These are phyloP conservation scores for Tryphoninae sp. DNA, from an alignment of 2,888 invertebrate genomes.

Conservation along the genomic window DNA sequence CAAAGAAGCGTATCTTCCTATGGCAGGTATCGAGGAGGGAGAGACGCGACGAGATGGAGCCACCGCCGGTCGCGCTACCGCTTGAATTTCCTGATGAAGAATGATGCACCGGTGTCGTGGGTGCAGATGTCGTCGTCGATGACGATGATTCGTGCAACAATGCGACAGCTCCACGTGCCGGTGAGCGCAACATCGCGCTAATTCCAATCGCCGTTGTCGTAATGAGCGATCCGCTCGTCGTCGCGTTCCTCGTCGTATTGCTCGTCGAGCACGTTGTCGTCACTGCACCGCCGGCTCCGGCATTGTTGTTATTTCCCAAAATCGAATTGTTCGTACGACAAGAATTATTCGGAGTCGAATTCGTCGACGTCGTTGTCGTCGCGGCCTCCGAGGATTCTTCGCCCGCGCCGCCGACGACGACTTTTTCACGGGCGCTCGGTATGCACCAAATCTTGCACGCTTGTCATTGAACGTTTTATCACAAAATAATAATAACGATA, in stretches of 20 bases:
- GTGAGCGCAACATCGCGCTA: slow-evolving; percentile 75
- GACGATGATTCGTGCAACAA: slow-evolving; percentile 66
- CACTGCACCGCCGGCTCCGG: neutral
- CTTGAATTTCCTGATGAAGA: slow-evolving; percentile 63
- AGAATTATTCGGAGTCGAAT: slow-evolving; percentile 64
- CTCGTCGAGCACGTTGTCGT: slow-evolving; percentile 16
- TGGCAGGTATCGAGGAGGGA: slow-evolving; percentile 89
- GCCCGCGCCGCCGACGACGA: slow-evolving; percentile 80
- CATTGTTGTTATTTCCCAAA: neutral
- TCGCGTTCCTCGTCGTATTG: slow-evolving; percentile 1
- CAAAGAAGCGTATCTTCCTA: slow-evolving; percentile 87
- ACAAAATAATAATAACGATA: neutral
- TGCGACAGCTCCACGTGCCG: slow-evolving; percentile 73
- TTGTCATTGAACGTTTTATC: slow-evolving; percentile 70
- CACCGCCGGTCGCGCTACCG: slow-evolving; percentile 53
- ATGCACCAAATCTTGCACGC: slow-evolving; percentile 75
- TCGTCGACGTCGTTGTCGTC: slow-evolving; percentile 55
- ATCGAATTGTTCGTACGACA: slow-evolving; percentile 62
- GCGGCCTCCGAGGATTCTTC: slow-evolving; percentile 66
- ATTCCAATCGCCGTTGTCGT: slow-evolving; percentile 44
- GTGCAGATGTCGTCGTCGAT: slow-evolving; percentile 73
- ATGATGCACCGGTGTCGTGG: slow-evolving; percentile 75
- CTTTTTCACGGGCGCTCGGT: slow-evolving; percentile 75
- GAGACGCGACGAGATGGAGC: slow-evolving; percentile 82
- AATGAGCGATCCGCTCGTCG: slow-evolving; percentile 3